These are phyloP conservation scores for Acanthopagrus latus DNA, from an alignment of 2,797 vertebrate species.

Conservation along the genomic window DNA sequence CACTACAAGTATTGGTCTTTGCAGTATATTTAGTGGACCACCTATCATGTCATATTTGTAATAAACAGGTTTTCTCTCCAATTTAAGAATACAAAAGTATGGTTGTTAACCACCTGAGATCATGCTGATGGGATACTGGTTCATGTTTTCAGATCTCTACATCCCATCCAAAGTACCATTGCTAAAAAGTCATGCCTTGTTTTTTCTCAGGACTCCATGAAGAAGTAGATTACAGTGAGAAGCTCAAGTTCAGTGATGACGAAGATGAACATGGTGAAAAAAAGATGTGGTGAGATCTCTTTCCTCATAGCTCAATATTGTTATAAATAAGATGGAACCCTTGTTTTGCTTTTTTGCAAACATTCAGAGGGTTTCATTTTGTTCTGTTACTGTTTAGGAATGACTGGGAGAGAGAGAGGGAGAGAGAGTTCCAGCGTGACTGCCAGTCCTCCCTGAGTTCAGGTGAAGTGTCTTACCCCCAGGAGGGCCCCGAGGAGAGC, in stretches of 20 bases:
- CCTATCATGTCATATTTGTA: no score
- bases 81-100: not conserved
- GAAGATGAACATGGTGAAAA: constrained; percentile 91
- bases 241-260: constrained; percentile 98
- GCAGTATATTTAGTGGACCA: no score
- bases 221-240: constrained; percentile 98
- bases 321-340: not conserved
- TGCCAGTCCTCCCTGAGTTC: constrained; percentile 90
- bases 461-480: constrained; percentile 87
- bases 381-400: constrained; percentile 66
- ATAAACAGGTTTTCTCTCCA: not conserved
- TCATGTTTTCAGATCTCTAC: not conserved
- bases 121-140: not conserved
- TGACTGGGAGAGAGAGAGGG: constrained; percentile 92
- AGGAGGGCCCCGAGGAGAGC: constrained; percentile 86
- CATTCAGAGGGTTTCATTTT: not conserved
- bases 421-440: constrained; percentile 83
- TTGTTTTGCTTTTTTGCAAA: not conserved
- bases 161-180: not conserved
- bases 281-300: constrained; percentile 89
- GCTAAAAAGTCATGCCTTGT: not conserved
- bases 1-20: no score
- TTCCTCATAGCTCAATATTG: not conserved
- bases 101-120: not conserved
- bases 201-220: constrained; percentile 92